Conservation (phyloP, 2,113 vertebrate genomes). For the Eptesicus fuscus region DNA sequence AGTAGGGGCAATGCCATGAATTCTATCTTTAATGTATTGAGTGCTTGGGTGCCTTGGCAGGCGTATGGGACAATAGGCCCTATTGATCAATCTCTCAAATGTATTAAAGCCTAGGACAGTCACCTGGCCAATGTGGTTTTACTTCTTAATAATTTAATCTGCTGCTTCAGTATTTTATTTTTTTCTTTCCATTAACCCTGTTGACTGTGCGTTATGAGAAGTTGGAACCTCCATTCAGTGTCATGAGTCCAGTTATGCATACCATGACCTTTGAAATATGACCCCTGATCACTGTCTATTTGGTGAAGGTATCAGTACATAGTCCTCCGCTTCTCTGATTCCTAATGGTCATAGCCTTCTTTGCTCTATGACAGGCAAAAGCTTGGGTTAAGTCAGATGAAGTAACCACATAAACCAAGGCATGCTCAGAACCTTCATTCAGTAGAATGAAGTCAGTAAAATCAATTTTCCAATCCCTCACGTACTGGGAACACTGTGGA, state of each 20-base stretch:
- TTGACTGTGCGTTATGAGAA: background rate
- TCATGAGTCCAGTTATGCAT: background rate
- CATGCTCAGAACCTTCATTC: background rate
- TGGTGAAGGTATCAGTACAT: background rate
- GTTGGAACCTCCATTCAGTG: background rate
- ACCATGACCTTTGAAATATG: background rate
- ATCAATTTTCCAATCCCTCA: background rate
- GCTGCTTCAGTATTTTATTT: background rate
- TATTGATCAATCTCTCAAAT: background rate
- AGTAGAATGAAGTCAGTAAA: background rate
- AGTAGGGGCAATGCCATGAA: background rate
- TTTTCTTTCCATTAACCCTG: background rate
- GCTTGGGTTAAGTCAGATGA: background rate
- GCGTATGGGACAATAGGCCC: background rate
- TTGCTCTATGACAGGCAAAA: background rate
- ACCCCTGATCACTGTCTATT: background rate
- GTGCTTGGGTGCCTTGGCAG: background rate
- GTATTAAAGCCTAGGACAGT: background rate
- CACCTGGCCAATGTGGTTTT: background rate
- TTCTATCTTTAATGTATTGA: background rate
- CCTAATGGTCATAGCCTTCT: background rate
- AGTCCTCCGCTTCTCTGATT: background rate
- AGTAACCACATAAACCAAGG: background rate
- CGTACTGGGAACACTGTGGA: background rate
- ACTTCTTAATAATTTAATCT: background rate